Evolutionary conservation across 2,888 invertebrate species (phyloP), one percentile per base, ranked within the genome.

Genomic region (Papilio elwesi): DNA sequence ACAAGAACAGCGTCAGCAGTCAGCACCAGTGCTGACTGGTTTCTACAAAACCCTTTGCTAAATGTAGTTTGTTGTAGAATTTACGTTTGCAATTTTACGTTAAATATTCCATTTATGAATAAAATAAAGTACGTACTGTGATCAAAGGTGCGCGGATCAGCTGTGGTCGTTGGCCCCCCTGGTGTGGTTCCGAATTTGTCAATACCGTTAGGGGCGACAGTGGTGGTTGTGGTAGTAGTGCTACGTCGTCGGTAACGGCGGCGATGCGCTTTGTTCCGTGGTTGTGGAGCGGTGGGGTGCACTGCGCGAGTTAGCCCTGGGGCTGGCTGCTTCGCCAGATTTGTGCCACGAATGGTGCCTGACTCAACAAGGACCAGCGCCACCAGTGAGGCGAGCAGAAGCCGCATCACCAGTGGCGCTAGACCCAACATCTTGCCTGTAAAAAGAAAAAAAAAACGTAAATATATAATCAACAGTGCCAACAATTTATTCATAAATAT

Each of bases 381-480:
- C 93, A 93, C 92, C 85, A 93, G 92, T 89, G 91, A 91, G 77
- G 88, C 85, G 85, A 85, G 85, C 11, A 81, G 70, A 72, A 93
- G 84, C 85, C 91, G 85, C 76, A 90, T 85, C 90, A 92, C 92
- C 81, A 93, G 91, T 91, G 93, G 91, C 93, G 90, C 86, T 79
- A 83, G 75, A 74, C 86, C 83, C 86, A 88, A 81, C 92, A 92
- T 93, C 63, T 68, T 89, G 82, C 78, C 92, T 92, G 88, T 57
- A 70, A 75, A 81, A 77, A 85, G 75, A 76, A 73, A 78, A 72
- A 64, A 51, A 52, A 71, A 3, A 12, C 7, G 12, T 53, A 16
- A 15, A 11, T 36, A 51, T n/a, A 43, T 12, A n/a, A n/a, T 43
- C 10, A 16, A 43, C 7, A 26, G 26, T 26, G 9, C 6, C 43